These are phyloP conservation scores for Eristalis intricaria DNA, from an alignment of 2,888 invertebrate species.

Conservation along the genomic window DNA sequence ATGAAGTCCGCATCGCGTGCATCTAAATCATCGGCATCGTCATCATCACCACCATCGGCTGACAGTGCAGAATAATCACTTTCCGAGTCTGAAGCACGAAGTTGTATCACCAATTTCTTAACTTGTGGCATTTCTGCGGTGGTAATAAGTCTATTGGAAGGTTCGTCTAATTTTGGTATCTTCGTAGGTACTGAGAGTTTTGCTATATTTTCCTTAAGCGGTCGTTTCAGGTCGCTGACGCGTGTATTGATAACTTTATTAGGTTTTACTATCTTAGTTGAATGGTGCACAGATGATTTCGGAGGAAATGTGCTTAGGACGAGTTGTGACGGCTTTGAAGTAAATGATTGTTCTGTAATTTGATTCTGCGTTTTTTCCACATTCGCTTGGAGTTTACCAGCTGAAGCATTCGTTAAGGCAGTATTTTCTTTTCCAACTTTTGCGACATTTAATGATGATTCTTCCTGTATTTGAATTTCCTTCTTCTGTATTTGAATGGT, in stretches of 20 bases:
- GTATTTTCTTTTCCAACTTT: neutral
- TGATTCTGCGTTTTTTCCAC: neutral
- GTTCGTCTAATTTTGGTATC: slow-evolving; percentile 33
- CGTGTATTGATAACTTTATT: slow-evolving; percentile 78
- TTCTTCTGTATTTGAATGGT: neutral
- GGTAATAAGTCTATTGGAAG: slow-evolving; percentile 76
- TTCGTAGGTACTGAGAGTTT: slow-evolving; percentile 9
- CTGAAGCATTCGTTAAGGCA: neutral
- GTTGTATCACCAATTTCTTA: slow-evolving; percentile 76
- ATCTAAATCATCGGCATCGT: slow-evolving; percentile 33
- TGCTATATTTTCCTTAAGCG: slow-evolving; percentile 21
- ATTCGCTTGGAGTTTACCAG: neutral
- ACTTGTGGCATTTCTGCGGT: slow-evolving; percentile 76
- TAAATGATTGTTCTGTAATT: neutral
- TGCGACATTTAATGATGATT: neutral
- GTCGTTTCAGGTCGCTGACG: slow-evolving; percentile 74
- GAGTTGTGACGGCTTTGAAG: neutral
- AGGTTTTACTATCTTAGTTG: slow-evolving; percentile 78
- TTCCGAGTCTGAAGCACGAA: slow-evolving; percentile 75
- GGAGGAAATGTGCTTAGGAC: neutral
- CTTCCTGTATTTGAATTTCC: neutral
- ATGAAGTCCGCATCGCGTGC: slow-evolving; percentile 8
- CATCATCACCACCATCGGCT: slow-evolving; percentile 76
- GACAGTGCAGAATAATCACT: slow-evolving; percentile 65
- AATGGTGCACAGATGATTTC: neutral